Evolutionary conservation across 1,140 invertebrate species (phyloP).

Genomic region (Sminthurinus signatus): DNA sequence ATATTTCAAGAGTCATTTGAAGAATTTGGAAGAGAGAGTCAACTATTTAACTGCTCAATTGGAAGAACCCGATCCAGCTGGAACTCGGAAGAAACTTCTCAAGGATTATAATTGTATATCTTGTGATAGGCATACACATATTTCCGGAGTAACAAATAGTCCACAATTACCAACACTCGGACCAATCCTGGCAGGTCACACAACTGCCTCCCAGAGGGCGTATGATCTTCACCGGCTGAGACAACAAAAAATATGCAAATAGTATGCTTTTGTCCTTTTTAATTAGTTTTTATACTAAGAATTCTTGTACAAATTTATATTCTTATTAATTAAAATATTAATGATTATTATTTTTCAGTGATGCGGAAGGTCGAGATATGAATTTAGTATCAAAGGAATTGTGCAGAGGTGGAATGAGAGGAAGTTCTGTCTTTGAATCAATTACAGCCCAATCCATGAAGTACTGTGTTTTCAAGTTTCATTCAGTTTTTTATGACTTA

Average conservation of each 20-base stretch:
- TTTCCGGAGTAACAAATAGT: conserved; percentile 54
- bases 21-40: conserved; percentile 56
- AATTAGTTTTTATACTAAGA: neutral
- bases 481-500: no score
- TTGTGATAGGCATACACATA: conserved; percentile 62
- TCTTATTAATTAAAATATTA: neutral
- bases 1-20: conserved; percentile 57
- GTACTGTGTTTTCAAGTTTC: no score
- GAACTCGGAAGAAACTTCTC: conserved; percentile 56
- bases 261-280: neutral
- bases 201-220: conserved; percentile 26
- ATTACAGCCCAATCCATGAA: neutral
- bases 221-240: conserved; percentile 35
- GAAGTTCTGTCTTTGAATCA: neutral
- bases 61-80: conserved; percentile 61
- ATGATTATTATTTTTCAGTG: conserved; percentile 7
- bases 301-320: neutral
- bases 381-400: conserved; percentile 8
- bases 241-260: conserved; percentile 11
- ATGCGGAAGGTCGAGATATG: conserved; percentile 13
- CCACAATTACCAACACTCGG: conserved; percentile 48
- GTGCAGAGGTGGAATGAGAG: neutral
- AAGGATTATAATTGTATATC: conserved; percentile 60
- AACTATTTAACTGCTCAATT: conserved; percentile 52
- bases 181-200: conserved; percentile 46